A percentile compares a stretch with the other conserved stretches of the same genome.
Conservation (phyloP, 2,113 vertebrate species). For the Xiphophorus hellerii region DNA sequence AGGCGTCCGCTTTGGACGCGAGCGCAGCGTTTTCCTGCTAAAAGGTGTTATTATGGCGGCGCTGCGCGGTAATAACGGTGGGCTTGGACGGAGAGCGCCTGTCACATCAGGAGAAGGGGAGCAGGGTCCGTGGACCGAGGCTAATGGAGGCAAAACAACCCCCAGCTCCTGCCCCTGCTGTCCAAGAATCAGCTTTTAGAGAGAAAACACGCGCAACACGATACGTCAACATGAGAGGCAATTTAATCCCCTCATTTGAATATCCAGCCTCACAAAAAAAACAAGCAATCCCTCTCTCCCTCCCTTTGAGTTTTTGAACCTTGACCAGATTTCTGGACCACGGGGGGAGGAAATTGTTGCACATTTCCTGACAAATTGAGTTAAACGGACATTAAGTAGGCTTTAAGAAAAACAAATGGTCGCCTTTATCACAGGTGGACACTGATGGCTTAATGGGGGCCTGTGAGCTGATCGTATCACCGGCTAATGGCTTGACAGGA, state of each 20-base stretch:
- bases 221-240: conserved; percentile 68
- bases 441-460: conserved; percentile 97
- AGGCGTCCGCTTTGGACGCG: conserved; percentile 62
- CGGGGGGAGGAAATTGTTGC: conserved; percentile 95
- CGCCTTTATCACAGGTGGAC: conserved; percentile 99
- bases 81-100: conserved; percentile 65
- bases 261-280: conserved; percentile 70
- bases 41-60: conserved; percentile 73
- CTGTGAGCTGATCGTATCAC: conserved; percentile 94
- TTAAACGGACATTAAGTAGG: conserved; percentile 99
- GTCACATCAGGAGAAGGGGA: conserved; percentile 69
- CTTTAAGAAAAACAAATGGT: conserved; percentile 99
- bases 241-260: conserved; percentile 90
- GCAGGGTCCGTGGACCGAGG: conserved; percentile 68
- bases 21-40: conserved; percentile 57
- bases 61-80: conserved; percentile 59
- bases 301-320: conserved; percentile 85
- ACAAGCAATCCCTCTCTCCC: neutral
- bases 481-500: conserved; percentile 99
- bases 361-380: conserved; percentile 99
- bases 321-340: conserved; percentile 94
- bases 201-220: conserved; percentile 70
- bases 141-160: conserved; percentile 74
- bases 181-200: conserved; percentile 76
- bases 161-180: conserved; percentile 68